phyloP scores from a whole-genome alignment of 2,888 invertebrate genomes.

The Acleris laterana region DNA sequence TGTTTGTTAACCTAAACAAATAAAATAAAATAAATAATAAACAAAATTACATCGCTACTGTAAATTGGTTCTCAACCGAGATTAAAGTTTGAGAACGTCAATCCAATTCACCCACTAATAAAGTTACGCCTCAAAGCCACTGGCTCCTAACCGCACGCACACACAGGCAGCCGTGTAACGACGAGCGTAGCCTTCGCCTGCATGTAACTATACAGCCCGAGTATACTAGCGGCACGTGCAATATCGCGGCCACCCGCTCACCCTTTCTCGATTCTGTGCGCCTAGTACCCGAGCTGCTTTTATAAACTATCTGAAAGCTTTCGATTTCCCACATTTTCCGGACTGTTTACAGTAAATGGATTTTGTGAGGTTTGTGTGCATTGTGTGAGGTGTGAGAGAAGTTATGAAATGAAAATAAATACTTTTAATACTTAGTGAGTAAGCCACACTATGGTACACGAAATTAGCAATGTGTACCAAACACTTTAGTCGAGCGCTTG shows the following conservation, averaged over 20 bases:
- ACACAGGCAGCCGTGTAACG: constrained; percentile 52
- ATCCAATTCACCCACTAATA: constrained; percentile 75
- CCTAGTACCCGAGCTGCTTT: constrained; percentile 64
- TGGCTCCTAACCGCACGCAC: constrained; percentile 57
- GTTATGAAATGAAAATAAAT: constrained; percentile 3
- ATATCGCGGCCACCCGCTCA: constrained; percentile 59
- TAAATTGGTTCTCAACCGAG: constrained; percentile 52
- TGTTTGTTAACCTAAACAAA: too few relatives aligned
- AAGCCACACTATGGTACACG: not conserved
- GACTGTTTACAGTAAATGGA: constrained; percentile 32
- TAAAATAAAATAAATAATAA: too few relatives aligned
- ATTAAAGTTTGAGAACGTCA: constrained; percentile 60
- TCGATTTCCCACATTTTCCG: constrained; percentile 37
- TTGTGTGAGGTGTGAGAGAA: not conserved
- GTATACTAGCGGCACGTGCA: constrained; percentile 63
- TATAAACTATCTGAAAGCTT: constrained; percentile 41
- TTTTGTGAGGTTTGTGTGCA: constrained; percentile 4
- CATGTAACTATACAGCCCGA: constrained; percentile 64
- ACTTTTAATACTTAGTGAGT: not conserved
- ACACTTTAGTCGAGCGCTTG: not conserved
- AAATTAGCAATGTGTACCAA: not conserved
- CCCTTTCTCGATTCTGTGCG: constrained; percentile 52
- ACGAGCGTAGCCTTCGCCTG: constrained; percentile 74
- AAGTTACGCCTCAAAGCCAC: constrained; percentile 75
- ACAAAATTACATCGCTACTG: not conserved